These are phyloP conservation scores for Epiblema foenella DNA, from an alignment of 2,888 invertebrate species.

Conservation along the genomic window DNA sequence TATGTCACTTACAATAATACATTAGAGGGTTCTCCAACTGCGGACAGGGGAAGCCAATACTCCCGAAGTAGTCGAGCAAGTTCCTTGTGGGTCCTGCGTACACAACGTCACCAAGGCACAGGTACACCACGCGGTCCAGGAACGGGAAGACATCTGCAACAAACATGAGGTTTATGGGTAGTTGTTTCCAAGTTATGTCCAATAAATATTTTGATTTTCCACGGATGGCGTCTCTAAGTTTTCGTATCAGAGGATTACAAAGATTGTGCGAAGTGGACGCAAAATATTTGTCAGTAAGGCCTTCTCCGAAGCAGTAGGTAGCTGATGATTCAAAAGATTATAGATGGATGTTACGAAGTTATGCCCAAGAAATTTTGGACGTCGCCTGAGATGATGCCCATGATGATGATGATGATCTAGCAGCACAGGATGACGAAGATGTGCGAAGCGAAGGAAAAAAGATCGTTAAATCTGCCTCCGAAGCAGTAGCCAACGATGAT, in stretches of 20 bases:
- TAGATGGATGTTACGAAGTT: too few relatives aligned
- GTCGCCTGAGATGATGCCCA: too few relatives aligned
- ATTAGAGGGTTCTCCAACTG: slow-evolving; percentile 98
- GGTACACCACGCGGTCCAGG: slow-evolving; percentile 94
- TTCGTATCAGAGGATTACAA: neutral
- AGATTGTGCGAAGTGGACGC: neutral
- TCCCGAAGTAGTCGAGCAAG: slow-evolving; percentile 97
- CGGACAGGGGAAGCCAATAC: slow-evolving; percentile 98
- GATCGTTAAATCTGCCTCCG: too few relatives aligned
- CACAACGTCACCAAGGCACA: slow-evolving; percentile 96
- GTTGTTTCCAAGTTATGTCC: neutral
- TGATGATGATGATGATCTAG: too few relatives aligned
- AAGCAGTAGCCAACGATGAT: neutral
- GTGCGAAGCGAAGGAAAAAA: too few relatives aligned
- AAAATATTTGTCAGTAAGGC: too few relatives aligned
- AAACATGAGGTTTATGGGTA: slow-evolving; percentile 13
- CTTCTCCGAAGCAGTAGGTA: too few relatives aligned
- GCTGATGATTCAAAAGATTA: too few relatives aligned
- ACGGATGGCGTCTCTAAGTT: neutral
- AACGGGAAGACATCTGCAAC: slow-evolving; percentile 96
- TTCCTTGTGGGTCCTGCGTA: slow-evolving; percentile 96
- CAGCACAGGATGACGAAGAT: too few relatives aligned
- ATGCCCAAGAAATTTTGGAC: too few relatives aligned
- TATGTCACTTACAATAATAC: slow-evolving; percentile 93
- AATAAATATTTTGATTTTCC: neutral